Percentiles rank a stretch among this genome's conserved stretches.
Evolutionary conservation across 2,888 invertebrate species (phyloP).

Genomic region (Globia sparganii): DNA sequence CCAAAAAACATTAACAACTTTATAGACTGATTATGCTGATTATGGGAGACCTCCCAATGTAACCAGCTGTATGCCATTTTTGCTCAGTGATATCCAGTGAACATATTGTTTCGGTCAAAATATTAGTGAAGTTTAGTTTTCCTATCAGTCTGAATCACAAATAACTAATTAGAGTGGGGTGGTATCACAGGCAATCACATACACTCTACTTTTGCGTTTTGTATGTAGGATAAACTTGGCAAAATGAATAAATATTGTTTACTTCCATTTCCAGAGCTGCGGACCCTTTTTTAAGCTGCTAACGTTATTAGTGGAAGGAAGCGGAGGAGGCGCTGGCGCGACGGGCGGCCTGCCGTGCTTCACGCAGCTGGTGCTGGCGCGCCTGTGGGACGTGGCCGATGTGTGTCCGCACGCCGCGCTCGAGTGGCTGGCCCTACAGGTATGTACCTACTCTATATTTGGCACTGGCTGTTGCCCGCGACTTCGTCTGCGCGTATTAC

Average conservation of each 20-base stretch:
- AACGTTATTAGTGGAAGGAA: conserved; percentile 96
- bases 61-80: neutral
- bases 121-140: neutral
- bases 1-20: too few species aligned
- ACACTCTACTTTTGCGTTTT: too few species aligned
- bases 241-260: neutral
- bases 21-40: too few species aligned
- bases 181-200: too few species aligned
- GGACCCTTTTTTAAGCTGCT: conserved; percentile 98
- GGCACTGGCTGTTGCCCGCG: neutral
- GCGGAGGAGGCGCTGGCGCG: conserved; percentile 88
- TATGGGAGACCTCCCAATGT: neutral
- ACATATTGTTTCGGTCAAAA: neutral
- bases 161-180: too few species aligned
- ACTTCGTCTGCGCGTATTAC: neutral
- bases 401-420: conserved; percentile 97
- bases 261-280: conserved; percentile 91
- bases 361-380: conserved; percentile 96
- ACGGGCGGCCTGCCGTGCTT: conserved; percentile 96
- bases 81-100: neutral
- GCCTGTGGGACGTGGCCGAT: conserved; percentile 97
- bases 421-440: conserved; percentile 97
- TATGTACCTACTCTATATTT: conserved; percentile 66
- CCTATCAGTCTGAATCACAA: neutral
- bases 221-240: neutral